A percentile compares a stretch with the other conserved stretches of the same genome.
phyloP scores from a whole-genome alignment of 2,888 invertebrate genomes.

The Hirtodrosophila duncani region DNA sequence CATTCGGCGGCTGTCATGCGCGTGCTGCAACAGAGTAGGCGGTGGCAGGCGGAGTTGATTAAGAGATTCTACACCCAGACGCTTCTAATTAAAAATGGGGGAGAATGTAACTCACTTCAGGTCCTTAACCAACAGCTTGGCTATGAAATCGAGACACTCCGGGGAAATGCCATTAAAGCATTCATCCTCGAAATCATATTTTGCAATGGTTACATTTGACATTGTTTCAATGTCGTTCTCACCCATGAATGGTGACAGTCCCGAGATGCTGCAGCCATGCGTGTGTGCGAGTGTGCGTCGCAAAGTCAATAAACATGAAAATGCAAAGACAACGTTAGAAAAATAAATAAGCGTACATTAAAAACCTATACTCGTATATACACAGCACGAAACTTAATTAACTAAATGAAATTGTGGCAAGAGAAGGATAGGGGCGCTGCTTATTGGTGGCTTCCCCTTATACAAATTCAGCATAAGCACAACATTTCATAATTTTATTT shows the following conservation, averaged over 20 bases:
- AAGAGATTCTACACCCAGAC: constrained; percentile 38
- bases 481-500: constrained; percentile 57
- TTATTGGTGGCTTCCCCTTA: too few species aligned
- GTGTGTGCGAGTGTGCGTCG: constrained; percentile 5
- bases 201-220: constrained; percentile 98
- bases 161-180: constrained; percentile 96
- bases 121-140: constrained; percentile 93
- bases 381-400: constrained; percentile 56
- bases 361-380: constrained; percentile 26
- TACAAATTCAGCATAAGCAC: too few species aligned
- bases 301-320: constrained; percentile 69
- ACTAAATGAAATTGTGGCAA: constrained; percentile 61
- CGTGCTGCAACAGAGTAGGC: too few species aligned
- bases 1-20: constrained; percentile 91
- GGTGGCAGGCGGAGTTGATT: too few species aligned
- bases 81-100: constrained; percentile 49
- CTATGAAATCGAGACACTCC: constrained; percentile 97
- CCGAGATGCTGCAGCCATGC: constrained; percentile 85
- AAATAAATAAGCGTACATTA: constrained; percentile 62
- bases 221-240: constrained; percentile 98
- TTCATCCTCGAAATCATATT: constrained; percentile 98
- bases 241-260: constrained; percentile 98
- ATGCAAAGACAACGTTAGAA: constrained; percentile 58
- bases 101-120: constrained; percentile 84
- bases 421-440: background rate